phyloP scores from a whole-genome alignment of 2,113 vertebrate genomes.

The Pseudopipra pipra region DNA sequence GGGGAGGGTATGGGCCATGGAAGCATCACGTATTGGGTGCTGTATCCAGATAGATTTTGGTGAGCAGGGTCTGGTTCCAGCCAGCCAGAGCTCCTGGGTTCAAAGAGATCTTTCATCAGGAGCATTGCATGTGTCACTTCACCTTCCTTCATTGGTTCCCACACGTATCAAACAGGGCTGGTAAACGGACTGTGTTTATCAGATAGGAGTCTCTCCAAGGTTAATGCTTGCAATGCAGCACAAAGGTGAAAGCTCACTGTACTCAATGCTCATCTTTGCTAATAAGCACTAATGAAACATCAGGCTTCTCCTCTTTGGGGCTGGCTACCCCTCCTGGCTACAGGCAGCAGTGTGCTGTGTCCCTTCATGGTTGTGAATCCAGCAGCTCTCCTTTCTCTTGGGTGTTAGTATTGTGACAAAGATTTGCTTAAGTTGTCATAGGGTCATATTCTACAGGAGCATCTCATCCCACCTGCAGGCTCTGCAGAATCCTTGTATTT shows the following conservation, averaged over 20 bases:
- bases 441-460: neutral
- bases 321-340: neutral
- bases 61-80: neutral
- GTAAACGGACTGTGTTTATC: neutral
- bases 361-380: fast-evolving
- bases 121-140: neutral
- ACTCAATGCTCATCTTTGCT: neutral
- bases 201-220: neutral
- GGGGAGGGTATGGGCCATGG: neutral
- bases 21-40: neutral
- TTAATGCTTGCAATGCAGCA: neutral
- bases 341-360: neutral
- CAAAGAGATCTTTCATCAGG: neutral
- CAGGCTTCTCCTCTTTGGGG: neutral
- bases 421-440: neutral
- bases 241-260: neutral
- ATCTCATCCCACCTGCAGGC: neutral
- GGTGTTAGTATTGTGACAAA: neutral
- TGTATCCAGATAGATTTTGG: neutral
- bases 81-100: neutral
- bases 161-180: neutral
- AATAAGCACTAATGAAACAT: neutral
- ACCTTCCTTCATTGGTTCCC: neutral
- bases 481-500: neutral
- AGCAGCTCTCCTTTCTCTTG: neutral